phyloP scores from a whole-genome alignment of 2,113 vertebrate genomes.

The Ardeotis arabs region DNA sequence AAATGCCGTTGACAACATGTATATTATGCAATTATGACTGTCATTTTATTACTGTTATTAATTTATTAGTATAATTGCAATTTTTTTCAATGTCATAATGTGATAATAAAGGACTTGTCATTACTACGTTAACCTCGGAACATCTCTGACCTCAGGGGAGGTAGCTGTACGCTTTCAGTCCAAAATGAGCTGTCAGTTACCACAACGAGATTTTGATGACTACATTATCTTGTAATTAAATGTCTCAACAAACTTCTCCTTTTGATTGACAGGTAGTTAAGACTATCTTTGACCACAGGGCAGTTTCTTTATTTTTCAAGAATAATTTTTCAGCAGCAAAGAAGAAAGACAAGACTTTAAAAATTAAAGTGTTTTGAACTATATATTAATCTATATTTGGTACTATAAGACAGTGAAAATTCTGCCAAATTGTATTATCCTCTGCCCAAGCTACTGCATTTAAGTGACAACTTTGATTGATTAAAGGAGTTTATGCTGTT shows the following conservation, averaged over 20 bases:
- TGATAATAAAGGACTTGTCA: slow-evolving; percentile 86
- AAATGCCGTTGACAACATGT: slow-evolving; percentile 81
- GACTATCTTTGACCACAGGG: slow-evolving; percentile 84
- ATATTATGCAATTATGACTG: slow-evolving; percentile 83
- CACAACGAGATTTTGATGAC: slow-evolving; percentile 81
- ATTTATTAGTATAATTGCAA: slow-evolving; percentile 85
- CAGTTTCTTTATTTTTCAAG: slow-evolving; percentile 82
- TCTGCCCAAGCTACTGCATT: neutral
- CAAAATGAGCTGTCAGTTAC: slow-evolving; percentile 86
- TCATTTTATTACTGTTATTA: slow-evolving; percentile 86
- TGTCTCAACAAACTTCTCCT: slow-evolving; percentile 83
- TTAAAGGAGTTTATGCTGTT: slow-evolving; percentile 34
- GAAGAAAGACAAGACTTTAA: slow-evolving; percentile 63
- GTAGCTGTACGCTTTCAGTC: slow-evolving; percentile 76
- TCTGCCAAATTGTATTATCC: slow-evolving; percentile 33
- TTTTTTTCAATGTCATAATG: slow-evolving; percentile 83
- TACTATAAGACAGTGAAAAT: slow-evolving; percentile 47
- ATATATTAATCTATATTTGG: slow-evolving; percentile 69
- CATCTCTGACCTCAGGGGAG: slow-evolving; percentile 81
- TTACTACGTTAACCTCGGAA: slow-evolving; percentile 80
- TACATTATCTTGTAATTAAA: slow-evolving; percentile 88
- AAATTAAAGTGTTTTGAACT: slow-evolving; percentile 70
- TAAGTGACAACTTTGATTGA: slow-evolving; percentile 66
- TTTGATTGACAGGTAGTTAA: slow-evolving; percentile 86
- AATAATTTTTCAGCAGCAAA: slow-evolving; percentile 70